These are phyloP conservation scores for Holothuria leucospilota DNA, from an alignment of 53 echinoderm and acorn worm genomes.

Conservation along the genomic window DNA sequence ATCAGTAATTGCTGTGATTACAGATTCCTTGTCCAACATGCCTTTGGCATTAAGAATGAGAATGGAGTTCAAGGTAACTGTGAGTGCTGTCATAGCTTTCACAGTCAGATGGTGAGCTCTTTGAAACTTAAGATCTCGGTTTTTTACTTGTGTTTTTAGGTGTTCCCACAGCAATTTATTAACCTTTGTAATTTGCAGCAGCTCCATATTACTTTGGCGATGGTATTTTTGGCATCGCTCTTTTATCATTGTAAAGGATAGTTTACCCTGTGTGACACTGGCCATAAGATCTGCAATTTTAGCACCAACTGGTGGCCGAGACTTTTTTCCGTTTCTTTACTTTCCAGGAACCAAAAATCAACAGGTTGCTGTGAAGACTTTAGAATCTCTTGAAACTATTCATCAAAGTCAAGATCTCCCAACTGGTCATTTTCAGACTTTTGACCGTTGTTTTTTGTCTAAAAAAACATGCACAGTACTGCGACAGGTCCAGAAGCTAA, in stretches of 20 bases:
- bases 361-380: no score
- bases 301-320: no score
- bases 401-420: no score
- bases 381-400: no score
- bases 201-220: neutral
- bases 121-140: neutral
- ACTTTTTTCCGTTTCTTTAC: neutral
- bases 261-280: no score
- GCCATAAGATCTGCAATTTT: no score
- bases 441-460: no score
- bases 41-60: constrained; percentile 15
- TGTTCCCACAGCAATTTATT: neutral
- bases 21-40: constrained; percentile 14
- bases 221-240: no score
- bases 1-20: constrained; percentile 10
- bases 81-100: constrained; percentile 2
- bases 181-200: neutral
- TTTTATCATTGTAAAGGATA: no score
- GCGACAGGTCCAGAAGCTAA: no score
- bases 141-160: neutral
- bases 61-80: constrained; percentile 5
- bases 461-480: no score
- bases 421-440: no score
- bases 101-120: neutral
- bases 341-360: neutral